phyloP scores from a whole-genome alignment of 2,888 invertebrate genomes.

The Sialis lutaria region DNA sequence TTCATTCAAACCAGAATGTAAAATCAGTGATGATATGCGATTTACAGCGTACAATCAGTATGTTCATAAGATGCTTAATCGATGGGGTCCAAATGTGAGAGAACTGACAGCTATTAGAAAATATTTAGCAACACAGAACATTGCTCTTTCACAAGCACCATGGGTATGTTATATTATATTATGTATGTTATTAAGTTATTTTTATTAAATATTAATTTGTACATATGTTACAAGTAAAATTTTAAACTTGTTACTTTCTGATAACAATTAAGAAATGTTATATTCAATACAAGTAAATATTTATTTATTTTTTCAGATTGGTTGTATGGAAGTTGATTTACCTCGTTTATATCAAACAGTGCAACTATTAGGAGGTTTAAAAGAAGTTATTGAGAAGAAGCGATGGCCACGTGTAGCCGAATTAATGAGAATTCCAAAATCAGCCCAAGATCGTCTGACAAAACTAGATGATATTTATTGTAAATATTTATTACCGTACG shows the following conservation, averaged over 20 bases:
- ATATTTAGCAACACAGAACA: constrained; percentile 60
- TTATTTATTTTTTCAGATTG: constrained; percentile 37
- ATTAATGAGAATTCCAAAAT: constrained; percentile 67
- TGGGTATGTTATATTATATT: constrained; percentile 35
- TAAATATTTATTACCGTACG: constrained; percentile 79
- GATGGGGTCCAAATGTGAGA: constrained; percentile 79
- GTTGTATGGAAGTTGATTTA: constrained; percentile 81
- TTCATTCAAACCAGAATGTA: constrained; percentile 64
- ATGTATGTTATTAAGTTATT: background rate
- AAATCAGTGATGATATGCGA: constrained; percentile 65
- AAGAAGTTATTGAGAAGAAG: constrained; percentile 72
- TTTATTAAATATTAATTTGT: background rate
- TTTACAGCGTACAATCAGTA: constrained; percentile 84
- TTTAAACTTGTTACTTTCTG: background rate
- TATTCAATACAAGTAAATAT: background rate
- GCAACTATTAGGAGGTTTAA: constrained; percentile 68
- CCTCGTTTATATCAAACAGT: constrained; percentile 73
- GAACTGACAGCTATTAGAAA: constrained; percentile 73
- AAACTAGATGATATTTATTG: constrained; percentile 81
- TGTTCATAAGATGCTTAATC: constrained; percentile 66
- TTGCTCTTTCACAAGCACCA: constrained; percentile 56
- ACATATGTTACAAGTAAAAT: background rate
- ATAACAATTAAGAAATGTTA: background rate
- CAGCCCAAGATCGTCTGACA: constrained; percentile 59
- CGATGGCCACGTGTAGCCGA: constrained; percentile 80